Percentiles rank a stretch among this genome's conserved stretches.
Evolutionary conservation across 2,113 vertebrate species (phyloP).

Genomic region (Calypte anna): DNA sequence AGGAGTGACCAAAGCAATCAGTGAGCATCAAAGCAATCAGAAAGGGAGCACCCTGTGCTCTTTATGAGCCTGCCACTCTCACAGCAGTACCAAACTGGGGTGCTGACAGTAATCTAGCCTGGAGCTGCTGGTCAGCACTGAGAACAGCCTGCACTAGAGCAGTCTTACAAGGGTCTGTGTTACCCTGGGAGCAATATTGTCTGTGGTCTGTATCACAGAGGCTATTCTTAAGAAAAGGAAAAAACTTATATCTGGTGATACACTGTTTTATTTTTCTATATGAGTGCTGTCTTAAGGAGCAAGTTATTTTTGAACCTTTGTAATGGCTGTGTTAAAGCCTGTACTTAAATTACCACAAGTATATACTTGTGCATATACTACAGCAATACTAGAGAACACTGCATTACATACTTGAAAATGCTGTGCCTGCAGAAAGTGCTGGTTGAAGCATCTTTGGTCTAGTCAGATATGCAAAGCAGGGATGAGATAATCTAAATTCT

Average conservation of each 20-base stretch:
- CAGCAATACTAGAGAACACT: background rate
- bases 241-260: background rate
- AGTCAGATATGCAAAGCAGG: background rate
- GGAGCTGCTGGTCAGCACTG: background rate
- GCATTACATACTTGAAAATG: background rate
- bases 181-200: background rate
- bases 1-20: too few species aligned
- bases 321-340: background rate
- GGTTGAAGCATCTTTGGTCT: background rate
- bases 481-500: background rate
- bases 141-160: background rate
- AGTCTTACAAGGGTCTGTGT: background rate
- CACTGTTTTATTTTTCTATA: background rate
- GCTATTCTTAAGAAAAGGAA: background rate
- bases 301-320: background rate
- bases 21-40: background rate
- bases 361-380: background rate
- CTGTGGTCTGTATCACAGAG: background rate
- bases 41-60: background rate
- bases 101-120: rapidly evolving
- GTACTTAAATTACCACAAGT: background rate
- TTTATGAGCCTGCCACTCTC: background rate
- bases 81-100: rapidly evolving
- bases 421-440: background rate
- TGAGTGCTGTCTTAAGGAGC: background rate